A percentile compares a stretch with the other conserved stretches of the same genome.
Conservation (phyloP, 1,140 invertebrate genomes). For the Drosophila nannoptera region DNA sequence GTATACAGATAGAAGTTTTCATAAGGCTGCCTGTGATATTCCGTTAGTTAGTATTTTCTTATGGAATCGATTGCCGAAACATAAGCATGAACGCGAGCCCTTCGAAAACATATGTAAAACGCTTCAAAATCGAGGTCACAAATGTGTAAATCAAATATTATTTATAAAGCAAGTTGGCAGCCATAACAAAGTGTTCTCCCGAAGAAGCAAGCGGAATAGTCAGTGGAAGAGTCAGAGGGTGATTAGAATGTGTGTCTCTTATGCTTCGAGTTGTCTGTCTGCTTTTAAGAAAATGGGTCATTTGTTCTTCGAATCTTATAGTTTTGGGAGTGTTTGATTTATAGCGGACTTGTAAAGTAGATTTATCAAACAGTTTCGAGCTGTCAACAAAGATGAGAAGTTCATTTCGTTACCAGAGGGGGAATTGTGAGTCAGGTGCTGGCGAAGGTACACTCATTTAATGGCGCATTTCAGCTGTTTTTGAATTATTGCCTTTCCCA, state of each 20-base stretch:
- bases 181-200: background rate
- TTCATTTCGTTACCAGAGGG: constrained; percentile 47
- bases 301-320: constrained; percentile 32
- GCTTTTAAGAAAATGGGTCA: constrained; percentile 53
- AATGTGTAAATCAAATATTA: constrained; percentile 60
- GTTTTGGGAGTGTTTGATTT: constrained; percentile 11
- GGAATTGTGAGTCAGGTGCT: constrained; percentile 28
- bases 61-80: constrained; percentile 4
- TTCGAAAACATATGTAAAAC: constrained; percentile 54
- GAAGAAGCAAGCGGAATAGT: background rate
- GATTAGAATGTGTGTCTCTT: constrained; percentile 23
- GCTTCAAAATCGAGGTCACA: constrained; percentile 65
- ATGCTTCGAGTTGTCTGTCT: constrained; percentile 9
- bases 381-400: constrained; percentile 8
- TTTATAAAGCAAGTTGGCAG: constrained; percentile 1
- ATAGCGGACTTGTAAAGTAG: constrained; percentile 37
- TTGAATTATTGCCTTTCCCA: background rate
- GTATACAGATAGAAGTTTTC: too few species aligned
- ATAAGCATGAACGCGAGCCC: constrained; percentile 21
- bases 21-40: background rate
- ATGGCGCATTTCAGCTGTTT: constrained; percentile 21
- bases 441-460: background rate
- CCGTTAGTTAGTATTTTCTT: background rate
- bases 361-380: constrained; percentile 61
- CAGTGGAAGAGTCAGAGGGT: constrained; percentile 13